Evolutionary conservation across 2,797 vertebrate species (phyloP).

Genomic region (Sylvia borin): DNA sequence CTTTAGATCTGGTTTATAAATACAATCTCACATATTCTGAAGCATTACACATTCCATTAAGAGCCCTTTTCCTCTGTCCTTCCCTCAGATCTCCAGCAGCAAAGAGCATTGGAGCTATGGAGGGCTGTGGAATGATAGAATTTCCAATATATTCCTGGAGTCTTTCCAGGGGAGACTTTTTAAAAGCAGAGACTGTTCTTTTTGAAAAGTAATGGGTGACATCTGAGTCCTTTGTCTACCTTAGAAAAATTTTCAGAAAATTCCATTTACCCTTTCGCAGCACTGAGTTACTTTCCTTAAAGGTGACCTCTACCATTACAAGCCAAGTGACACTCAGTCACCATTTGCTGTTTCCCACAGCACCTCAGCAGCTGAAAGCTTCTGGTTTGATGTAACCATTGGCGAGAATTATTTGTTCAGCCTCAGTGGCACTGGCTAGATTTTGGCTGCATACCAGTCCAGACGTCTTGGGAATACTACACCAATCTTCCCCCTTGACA

Average conservation of each 20-base stretch:
- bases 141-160: neutral
- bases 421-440: neutral
- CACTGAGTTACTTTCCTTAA: neutral
- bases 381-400: neutral
- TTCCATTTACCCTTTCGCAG: neutral
- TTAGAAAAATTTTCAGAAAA: neutral
- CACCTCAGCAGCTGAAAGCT: neutral
- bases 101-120: rapidly evolving
- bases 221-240: neutral
- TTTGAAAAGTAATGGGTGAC: neutral
- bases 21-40: neutral
- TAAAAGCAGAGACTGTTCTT: neutral
- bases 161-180: neutral
- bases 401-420: neutral
- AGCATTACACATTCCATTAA: neutral
- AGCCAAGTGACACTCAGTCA: neutral
- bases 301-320: rapidly evolving
- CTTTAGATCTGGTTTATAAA: neutral
- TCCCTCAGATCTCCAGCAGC: neutral
- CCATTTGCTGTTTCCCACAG: neutral
- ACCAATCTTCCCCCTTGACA: neutral
- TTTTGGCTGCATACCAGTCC: neutral
- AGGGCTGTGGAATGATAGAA: rapidly evolving
- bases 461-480: neutral
- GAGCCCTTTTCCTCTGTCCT: neutral